These are phyloP conservation scores for Uropsilus gracilis DNA, from an alignment of 2,113 vertebrate species.

Conservation along the genomic window DNA sequence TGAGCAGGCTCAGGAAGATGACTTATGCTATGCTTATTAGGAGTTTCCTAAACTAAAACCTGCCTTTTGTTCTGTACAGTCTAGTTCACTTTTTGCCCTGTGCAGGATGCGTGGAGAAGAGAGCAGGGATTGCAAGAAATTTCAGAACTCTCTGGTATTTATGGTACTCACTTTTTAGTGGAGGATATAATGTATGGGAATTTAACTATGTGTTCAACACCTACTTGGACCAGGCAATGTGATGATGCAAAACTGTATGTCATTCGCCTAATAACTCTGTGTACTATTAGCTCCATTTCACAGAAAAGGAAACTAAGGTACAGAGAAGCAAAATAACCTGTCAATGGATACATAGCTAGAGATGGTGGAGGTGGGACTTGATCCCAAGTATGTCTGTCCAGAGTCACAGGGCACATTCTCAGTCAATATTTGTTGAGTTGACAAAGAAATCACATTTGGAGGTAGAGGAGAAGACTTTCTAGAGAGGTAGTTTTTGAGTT, in stretches of 20 bases:
- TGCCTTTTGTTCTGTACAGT: slow-evolving; percentile 39
- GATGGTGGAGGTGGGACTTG: not conserved
- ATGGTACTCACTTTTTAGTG: slow-evolving; percentile 24
- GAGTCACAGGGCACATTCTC: slow-evolving; percentile 25
- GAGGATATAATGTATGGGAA: slow-evolving; percentile 3
- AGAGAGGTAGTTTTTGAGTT: slow-evolving; percentile 32
- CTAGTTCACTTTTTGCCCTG: slow-evolving; percentile 23
- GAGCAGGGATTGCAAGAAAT: not conserved
- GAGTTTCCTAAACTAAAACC: slow-evolving; percentile 35
- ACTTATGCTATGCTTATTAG: slow-evolving; percentile 35
- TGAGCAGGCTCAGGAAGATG: not conserved
- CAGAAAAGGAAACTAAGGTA: slow-evolving; percentile 5
- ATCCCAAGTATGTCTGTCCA: slow-evolving; percentile 16
- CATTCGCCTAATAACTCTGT: slow-evolving; percentile 35
- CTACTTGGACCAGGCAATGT: not conserved
- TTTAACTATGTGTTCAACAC: slow-evolving; percentile 26
- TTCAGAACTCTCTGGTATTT: slow-evolving; percentile 52
- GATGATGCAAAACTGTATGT: not conserved
- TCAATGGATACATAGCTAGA: slow-evolving; percentile 3
- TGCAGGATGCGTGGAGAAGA: not conserved
- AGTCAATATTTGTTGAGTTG: slow-evolving; percentile 32
- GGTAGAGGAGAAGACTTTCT: not conserved
- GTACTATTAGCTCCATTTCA: slow-evolving; percentile 45
- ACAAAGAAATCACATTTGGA: slow-evolving; percentile 45
- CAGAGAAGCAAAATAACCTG: slow-evolving; percentile 32